Percentiles rank a stretch among this genome's conserved stretches.
phyloP scores from a whole-genome alignment of 2,113 vertebrate genomes.

The Thalassarche chlororhynchos region DNA sequence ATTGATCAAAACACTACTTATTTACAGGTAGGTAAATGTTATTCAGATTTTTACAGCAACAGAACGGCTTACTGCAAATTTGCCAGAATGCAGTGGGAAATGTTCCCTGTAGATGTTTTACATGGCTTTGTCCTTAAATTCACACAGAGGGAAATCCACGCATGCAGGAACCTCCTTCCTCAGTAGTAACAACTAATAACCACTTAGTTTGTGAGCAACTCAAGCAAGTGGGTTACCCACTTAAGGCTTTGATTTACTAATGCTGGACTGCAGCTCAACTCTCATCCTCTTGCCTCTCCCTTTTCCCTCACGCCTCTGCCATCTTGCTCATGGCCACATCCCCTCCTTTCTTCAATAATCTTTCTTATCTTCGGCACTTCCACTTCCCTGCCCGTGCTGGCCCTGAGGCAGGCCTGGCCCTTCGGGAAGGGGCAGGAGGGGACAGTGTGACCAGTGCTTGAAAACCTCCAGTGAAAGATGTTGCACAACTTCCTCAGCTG shows the following conservation, averaged over 20 bases:
- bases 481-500: background rate
- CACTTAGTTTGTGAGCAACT: background rate
- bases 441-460: rapidly evolving
- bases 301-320: rapidly evolving
- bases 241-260: background rate
- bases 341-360: no score
- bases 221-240: background rate
- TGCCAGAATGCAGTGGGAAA: background rate
- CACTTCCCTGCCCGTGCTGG: rapidly evolving
- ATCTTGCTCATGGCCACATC: rapidly evolving
- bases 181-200: background rate
- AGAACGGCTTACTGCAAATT: background rate
- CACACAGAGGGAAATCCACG: background rate
- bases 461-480: background rate
- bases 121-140: background rate
- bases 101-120: background rate
- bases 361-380: no score
- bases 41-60: background rate
- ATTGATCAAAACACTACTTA: background rate
- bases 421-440: background rate
- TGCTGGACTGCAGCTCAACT: background rate
- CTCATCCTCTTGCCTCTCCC: background rate
- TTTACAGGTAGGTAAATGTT: background rate
- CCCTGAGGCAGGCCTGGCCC: background rate
- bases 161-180: background rate